These are phyloP conservation scores for Rhinichthys osculus DNA, from an alignment of 2,797 vertebrate genomes.

Conservation along the genomic window DNA sequence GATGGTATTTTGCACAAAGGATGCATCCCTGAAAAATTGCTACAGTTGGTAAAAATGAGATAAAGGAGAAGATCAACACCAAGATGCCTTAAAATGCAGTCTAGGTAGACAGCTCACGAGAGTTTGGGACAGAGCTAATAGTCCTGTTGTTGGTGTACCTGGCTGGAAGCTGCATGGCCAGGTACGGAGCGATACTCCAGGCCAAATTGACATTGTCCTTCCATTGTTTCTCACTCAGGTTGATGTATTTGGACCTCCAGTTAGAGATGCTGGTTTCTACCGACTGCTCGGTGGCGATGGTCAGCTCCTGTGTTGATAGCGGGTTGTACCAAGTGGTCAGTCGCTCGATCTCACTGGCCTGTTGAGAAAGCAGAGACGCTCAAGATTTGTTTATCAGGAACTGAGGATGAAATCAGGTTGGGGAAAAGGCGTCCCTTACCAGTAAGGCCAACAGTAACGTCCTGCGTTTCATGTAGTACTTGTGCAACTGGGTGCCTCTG, in stretches of 20 bases:
- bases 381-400: neutral
- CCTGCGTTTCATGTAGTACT: constrained; percentile 98
- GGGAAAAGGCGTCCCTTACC: constrained; percentile 73
- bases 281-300: constrained; percentile 87
- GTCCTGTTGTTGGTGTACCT: constrained; percentile 73
- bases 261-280: constrained; percentile 95
- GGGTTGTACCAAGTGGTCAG: constrained; percentile 98
- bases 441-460: constrained; percentile 89
- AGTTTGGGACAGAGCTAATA: too few relatives aligned
- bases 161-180: constrained; percentile 92
- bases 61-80: neutral
- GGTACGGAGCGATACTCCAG: constrained; percentile 93
- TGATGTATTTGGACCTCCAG: constrained; percentile 97
- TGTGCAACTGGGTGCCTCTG: constrained; percentile 94
- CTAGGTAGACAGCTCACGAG: neutral
- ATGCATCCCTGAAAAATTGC: neutral
- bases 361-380: neutral
- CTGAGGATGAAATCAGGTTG: neutral
- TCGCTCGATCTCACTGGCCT: constrained; percentile 96
- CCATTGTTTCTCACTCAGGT: constrained; percentile 96
- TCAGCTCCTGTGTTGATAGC: constrained; percentile 90
- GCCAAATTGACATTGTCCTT: constrained; percentile 97
- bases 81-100: neutral
- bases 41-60: neutral
- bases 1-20: neutral